Percentiles rank a stretch among this genome's conserved stretches.
Evolutionary conservation across 2,797 vertebrate genomes (phyloP).

Genomic region (Poliocrania exsul): DNA sequence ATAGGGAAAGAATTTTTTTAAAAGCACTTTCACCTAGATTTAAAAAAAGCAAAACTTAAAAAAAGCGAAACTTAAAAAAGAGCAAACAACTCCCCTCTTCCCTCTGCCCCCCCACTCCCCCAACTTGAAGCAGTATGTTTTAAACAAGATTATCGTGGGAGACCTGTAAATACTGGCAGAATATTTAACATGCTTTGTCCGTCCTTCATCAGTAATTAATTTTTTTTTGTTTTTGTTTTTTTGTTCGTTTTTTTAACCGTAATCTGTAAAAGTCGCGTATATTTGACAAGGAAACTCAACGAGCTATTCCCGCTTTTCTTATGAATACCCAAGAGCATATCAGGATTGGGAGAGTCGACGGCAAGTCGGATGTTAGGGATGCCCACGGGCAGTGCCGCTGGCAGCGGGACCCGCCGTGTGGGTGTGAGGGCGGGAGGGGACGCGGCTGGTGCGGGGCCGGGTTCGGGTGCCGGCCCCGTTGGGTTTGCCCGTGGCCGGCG

Average conservation of each 20-base stretch:
- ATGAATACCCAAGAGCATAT: conserved; percentile 74
- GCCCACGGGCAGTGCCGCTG: background rate
- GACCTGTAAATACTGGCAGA: conserved; percentile 84
- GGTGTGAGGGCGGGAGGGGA: background rate
- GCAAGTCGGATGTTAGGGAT: conserved; percentile 70
- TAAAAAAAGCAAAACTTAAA: conserved; percentile 86
- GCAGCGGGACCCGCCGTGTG: background rate
- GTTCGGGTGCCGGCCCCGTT: conserved; percentile 66
- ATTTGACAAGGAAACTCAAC: conserved; percentile 77
- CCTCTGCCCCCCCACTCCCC: background rate
- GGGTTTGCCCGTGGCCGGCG: conserved; percentile 44
- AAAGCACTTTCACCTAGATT: conserved; percentile 99
- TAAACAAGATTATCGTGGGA: conserved; percentile 78
- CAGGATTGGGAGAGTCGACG: conserved; percentile 68
- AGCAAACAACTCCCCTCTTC: background rate
- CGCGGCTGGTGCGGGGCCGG: background rate
- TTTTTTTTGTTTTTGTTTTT: conserved; percentile 18
- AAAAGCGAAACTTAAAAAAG: conserved; percentile 78
- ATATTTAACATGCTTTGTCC: conserved; percentile 84
- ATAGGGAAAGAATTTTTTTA: conserved; percentile 95
- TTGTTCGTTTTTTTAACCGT: conserved; percentile 48
- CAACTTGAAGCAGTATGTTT: conserved; percentile 75
- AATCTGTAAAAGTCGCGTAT: conserved; percentile 76
- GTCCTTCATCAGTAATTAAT: conserved; percentile 71
- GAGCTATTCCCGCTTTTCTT: conserved; percentile 75